Percentiles rank a stretch among this genome's conserved stretches.
Evolutionary conservation across 2,888 invertebrate species (phyloP).

Genomic region (Ypsolopha scabrella): DNA sequence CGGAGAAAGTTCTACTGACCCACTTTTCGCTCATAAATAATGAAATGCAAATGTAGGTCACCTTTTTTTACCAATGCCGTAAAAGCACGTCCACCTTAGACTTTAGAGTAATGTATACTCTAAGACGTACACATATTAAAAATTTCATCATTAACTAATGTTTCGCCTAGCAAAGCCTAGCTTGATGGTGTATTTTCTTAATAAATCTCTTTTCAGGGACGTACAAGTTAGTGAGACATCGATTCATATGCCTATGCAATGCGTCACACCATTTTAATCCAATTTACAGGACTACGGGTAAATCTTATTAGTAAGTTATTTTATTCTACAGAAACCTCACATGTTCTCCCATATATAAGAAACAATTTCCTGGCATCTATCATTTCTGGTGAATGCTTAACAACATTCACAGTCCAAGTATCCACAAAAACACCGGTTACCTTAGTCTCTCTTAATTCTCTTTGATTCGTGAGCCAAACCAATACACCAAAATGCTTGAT

Average conservation of each 20-base stretch:
- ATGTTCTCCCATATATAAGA: conserved; percentile 48
- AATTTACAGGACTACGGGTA: conserved; percentile 37
- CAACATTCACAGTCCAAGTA: conserved; percentile 28
- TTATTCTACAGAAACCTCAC: conserved; percentile 57
- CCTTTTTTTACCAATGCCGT: no score
- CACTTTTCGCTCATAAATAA: no score
- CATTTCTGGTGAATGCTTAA: conserved; percentile 63
- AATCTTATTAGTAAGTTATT: conserved; percentile 58
- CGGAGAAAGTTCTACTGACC: no score
- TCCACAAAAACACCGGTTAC: conserved; percentile 6
- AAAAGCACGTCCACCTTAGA: no score
- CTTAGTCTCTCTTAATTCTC: conserved; percentile 12
- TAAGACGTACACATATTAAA: no score
- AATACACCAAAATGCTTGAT: conserved; percentile 45
- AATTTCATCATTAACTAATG: no score
- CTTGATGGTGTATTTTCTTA: no score
- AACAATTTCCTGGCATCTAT: conserved; percentile 22
- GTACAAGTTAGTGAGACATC: neutral
- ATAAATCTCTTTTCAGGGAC: no score
- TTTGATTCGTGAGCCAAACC: conserved; percentile 14
- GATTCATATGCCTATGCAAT: conserved; percentile 9
- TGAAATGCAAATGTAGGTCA: no score
- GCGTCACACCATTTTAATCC: conserved; percentile 29
- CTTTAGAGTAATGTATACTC: no score
- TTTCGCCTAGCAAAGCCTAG: no score